These are phyloP conservation scores for Cactoblastis cactorum DNA, from an alignment of 2,888 invertebrate genomes.

Conservation along the genomic window DNA sequence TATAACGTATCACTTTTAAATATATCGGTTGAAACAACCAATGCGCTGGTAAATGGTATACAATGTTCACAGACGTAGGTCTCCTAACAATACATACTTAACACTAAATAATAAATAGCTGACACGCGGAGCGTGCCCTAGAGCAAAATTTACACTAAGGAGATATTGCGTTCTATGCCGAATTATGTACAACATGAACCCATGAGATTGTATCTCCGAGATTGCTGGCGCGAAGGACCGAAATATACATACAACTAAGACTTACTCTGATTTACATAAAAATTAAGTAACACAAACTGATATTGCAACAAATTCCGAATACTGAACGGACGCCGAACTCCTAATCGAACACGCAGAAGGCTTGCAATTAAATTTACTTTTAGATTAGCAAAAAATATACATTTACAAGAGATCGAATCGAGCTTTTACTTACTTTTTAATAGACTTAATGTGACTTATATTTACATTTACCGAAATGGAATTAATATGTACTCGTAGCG, in stretches of 20 bases:
- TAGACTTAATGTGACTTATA: slow-evolving; percentile 74
- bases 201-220: slow-evolving; percentile 76
- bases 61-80: slow-evolving; percentile 73
- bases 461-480: slow-evolving; percentile 78
- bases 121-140: slow-evolving; percentile 67
- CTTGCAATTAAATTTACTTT: slow-evolving; percentile 37
- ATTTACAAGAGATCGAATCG: slow-evolving; percentile 79
- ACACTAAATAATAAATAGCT: slow-evolving; percentile 78
- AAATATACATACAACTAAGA: slow-evolving; percentile 70
- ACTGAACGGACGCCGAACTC: slow-evolving; percentile 40
- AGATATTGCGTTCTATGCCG: slow-evolving; percentile 69
- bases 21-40: slow-evolving; percentile 62
- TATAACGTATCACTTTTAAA: slow-evolving; percentile 65
- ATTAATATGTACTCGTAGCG: slow-evolving; percentile 60
- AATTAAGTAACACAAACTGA: slow-evolving; percentile 68
- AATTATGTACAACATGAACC: slow-evolving; percentile 62
- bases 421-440: slow-evolving; percentile 57
- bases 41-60: slow-evolving; percentile 74
- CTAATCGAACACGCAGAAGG: slow-evolving; percentile 39
- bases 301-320: slow-evolving; percentile 72
- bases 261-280: slow-evolving; percentile 71
- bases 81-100: slow-evolving; percentile 69
- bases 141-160: slow-evolving; percentile 73
- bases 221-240: slow-evolving; percentile 65
- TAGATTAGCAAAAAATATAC: slow-evolving; percentile 73